Evolutionary conservation across 2,113 vertebrate genomes (phyloP).

Genomic region (Scopus umbretta): DNA sequence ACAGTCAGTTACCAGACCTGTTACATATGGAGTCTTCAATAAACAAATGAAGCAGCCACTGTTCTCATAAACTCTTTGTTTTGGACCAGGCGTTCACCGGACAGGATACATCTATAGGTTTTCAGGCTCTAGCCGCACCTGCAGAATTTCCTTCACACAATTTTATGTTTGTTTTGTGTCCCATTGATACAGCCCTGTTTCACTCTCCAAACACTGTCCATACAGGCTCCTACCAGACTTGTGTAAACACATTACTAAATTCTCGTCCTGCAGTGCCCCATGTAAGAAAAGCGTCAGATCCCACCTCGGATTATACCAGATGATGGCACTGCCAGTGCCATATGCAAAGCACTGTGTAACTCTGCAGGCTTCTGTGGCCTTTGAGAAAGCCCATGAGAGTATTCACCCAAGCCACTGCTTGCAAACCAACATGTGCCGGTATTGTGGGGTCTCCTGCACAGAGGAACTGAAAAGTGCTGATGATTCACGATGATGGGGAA

Average conservation of each 20-base stretch:
- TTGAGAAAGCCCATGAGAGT: neutral
- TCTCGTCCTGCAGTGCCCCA: neutral
- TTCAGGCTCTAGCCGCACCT: neutral
- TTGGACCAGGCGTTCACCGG: accelerated
- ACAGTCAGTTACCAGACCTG: neutral
- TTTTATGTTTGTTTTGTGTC: neutral
- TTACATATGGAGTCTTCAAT: neutral
- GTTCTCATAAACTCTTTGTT: neutral
- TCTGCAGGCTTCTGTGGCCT: neutral
- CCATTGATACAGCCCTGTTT: neutral
- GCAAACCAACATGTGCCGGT: accelerated
- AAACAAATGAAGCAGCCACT: neutral
- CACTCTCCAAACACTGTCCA: neutral
- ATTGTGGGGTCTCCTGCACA: neutral
- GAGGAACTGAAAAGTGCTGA: neutral
- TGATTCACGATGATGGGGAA: neutral
- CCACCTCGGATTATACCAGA: accelerated
- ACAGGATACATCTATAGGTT: neutral
- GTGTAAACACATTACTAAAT: neutral
- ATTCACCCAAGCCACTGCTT: neutral
- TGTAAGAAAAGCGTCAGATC: neutral
- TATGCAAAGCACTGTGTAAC: neutral
- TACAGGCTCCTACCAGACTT: neutral
- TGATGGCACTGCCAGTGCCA: neutral
- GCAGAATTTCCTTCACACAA: neutral